Evolutionary conservation across 1,140 invertebrate genomes (phyloP).

Genomic region (Nephotettix cincticeps): DNA sequence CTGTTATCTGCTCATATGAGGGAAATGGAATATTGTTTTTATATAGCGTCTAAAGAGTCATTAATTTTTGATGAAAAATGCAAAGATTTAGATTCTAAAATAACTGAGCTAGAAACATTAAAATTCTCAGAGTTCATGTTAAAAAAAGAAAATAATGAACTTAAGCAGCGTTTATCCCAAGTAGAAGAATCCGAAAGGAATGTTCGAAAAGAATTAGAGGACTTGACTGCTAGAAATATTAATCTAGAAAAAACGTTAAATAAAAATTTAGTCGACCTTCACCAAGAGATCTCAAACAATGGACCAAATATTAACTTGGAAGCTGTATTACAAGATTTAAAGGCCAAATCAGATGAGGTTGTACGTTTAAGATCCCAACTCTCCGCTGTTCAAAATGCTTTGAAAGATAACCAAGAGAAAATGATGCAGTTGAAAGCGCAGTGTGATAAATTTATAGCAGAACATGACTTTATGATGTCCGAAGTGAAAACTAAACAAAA

Average conservation of each 20-base stretch:
- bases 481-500: not conserved
- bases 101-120: not conserved
- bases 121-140: not conserved
- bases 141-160: conserved; percentile 10
- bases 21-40: conserved; percentile 1
- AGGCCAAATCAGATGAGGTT: conserved; percentile 4
- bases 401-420: not conserved
- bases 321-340: not conserved
- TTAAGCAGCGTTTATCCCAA: not conserved
- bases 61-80: not conserved
- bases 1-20: not conserved
- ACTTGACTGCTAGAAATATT: not conserved
- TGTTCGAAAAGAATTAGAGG: not conserved
- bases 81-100: not conserved
- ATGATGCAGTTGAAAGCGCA: not conserved
- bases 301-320: not conserved
- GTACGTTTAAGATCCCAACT: not conserved
- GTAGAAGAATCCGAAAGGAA: not conserved
- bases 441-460: not conserved
- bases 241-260: not conserved
- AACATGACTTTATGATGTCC: not conserved
- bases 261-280: not conserved
- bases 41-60: not conserved
- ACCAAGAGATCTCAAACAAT: not conserved
- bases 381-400: not conserved